Evolutionary conservation across 2,888 invertebrate species (phyloP).

Genomic region (Aromia moschata): DNA sequence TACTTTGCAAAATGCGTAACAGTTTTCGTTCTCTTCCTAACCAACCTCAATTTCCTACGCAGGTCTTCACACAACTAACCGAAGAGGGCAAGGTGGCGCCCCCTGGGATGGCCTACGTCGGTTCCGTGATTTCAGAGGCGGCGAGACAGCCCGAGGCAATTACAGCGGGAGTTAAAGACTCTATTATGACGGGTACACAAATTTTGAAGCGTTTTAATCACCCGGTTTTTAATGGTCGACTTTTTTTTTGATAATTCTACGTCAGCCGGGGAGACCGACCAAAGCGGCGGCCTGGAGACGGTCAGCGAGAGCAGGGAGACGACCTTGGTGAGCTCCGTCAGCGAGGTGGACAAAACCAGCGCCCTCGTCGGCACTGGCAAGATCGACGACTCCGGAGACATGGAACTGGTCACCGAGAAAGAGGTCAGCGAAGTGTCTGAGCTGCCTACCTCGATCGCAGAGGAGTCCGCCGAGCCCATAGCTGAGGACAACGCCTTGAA

Average conservation of each 20-base stretch:
- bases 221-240: too few relatives aligned
- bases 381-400: background rate
- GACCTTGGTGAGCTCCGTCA: slow-evolving; percentile 3
- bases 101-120: background rate
- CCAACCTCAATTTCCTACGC: too few relatives aligned
- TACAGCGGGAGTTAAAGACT: background rate
- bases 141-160: background rate
- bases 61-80: slow-evolving; percentile 14
- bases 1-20: too few relatives aligned
- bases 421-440: background rate
- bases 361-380: background rate
- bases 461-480: background rate
- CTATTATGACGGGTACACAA: slow-evolving; percentile 22
- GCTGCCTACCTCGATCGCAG: background rate
- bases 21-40: too few relatives aligned
- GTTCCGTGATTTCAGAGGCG: background rate
- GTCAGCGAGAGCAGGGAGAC: slow-evolving; percentile 21
- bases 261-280: background rate
- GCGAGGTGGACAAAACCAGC: background rate
- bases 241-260: too few relatives aligned
- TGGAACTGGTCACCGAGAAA: background rate
- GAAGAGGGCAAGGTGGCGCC: background rate
- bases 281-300: slow-evolving; percentile 22
- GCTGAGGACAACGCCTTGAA: background rate
- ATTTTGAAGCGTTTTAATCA: too few relatives aligned